Evolutionary conservation across 1,140 invertebrate genomes (phyloP), one percentile per base, ranked within the genome.

Genomic region (Drosophila oshimai): DNA sequence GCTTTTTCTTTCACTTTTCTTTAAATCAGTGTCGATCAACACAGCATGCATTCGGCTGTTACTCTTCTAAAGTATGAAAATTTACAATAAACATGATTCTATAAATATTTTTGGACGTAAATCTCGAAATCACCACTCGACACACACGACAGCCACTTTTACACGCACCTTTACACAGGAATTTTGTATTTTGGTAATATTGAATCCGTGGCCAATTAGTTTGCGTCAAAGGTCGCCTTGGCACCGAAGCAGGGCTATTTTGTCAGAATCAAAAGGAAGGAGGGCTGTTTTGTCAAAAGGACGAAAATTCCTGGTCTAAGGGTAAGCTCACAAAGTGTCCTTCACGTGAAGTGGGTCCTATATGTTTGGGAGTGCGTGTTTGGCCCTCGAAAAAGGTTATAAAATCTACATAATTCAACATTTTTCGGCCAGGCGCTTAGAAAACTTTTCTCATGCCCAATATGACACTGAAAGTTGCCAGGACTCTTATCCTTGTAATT

Each of bases 401-500:
- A 28, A 29, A 58, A 61, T 61, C 34, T 60, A 17, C 57, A 60
- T 61, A 61, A 60, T 60, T 60, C 34, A 41, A 22, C 31, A 34
- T 64, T 62, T 47, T 46, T 4, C 17, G 24, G 31, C 33, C 17
- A 22, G 41, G 13, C 37, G 13, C 17, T 47, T 64, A 24, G 13
- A 29, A 64, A 65, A 64, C 31, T 65, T 64, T 49, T 47, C 5
- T 3, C 31, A 5, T 45, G 22, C n/a, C 9, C 26, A 17, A 58
- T 33, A 33, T 29, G 31, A 4, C 31, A 47, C 61, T 47, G 37
- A 62, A 64, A 39, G 41, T 64, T 47, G 33, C 7, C 26, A 15
- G 24, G 15, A 26, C 42, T 51, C 17, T 13, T n/a, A 10, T 15
- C 72, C n/a, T n/a, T n/a, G n/a, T 68, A 73, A 78, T 77, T 77